Evolutionary conservation across 2,113 vertebrate species (phyloP).

Genomic region (Amphiprion ocellaris): DNA sequence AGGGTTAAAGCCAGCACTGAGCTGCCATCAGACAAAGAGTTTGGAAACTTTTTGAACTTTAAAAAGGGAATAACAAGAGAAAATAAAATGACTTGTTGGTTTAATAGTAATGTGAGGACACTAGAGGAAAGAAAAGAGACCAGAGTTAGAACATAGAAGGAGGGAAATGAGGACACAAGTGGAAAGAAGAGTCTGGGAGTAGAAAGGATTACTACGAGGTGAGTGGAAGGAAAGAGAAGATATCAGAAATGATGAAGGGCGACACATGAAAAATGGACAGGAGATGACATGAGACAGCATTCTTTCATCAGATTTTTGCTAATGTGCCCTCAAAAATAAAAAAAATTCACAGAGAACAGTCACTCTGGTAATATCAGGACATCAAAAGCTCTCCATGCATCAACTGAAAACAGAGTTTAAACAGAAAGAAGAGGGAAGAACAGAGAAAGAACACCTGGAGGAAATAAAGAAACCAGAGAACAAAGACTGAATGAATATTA

Average conservation of each 20-base stretch:
- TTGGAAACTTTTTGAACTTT: too few relatives aligned
- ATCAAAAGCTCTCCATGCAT: conserved; percentile 57
- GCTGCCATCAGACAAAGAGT: neutral
- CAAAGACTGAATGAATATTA: conserved; percentile 59
- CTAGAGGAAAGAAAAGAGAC: neutral
- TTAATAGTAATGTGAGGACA: neutral
- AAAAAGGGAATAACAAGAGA: too few relatives aligned
- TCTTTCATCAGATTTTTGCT: conserved; percentile 31
- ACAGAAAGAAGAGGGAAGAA: neutral
- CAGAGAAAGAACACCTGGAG: conserved; percentile 35
- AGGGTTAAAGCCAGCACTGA: neutral
- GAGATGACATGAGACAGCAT: neutral
- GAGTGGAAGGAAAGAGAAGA: neutral
- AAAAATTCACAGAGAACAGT: conserved; percentile 7
- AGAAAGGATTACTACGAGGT: neutral
- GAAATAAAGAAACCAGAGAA: conserved; percentile 21
- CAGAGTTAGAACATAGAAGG: neutral
- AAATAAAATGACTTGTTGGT: neutral
- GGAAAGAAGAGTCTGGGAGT: neutral
- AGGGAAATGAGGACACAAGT: neutral
- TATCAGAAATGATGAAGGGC: neutral
- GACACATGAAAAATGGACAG: neutral
- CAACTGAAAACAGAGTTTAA: conserved; percentile 26
- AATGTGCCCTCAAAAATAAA: conserved; percentile 12
- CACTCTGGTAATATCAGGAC: conserved; percentile 17